A percentile compares a stretch with the other conserved stretches of the same genome.
Evolutionary conservation across 2,113 vertebrate genomes (phyloP).

Genomic region (Neolamprologus falcicula): DNA sequence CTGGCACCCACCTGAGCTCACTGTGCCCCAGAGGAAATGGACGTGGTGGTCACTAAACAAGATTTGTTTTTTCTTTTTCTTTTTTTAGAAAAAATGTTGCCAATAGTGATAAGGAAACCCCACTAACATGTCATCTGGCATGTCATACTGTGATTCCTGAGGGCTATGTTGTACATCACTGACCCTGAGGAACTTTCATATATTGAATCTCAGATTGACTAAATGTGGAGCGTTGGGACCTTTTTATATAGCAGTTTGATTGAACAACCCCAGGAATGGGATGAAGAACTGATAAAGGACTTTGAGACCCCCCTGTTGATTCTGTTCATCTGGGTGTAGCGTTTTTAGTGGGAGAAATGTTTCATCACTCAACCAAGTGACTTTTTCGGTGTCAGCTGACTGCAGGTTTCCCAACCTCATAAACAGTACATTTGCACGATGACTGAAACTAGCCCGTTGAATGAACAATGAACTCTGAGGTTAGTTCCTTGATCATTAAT

Average conservation of each 20-base stretch:
- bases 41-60: not conserved
- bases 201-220: not conserved
- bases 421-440: not conserved
- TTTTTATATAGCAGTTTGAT: not conserved
- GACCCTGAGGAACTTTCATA: not conserved
- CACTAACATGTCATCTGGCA: not conserved
- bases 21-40: constrained; percentile 7
- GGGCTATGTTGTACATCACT: not conserved
- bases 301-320: not conserved
- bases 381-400: not conserved
- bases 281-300: not conserved
- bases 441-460: not conserved
- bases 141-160: not conserved
- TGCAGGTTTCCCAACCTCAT: not conserved
- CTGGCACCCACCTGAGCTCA: not conserved
- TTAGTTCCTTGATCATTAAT: not conserved
- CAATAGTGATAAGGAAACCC: not conserved
- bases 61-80: not conserved
- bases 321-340: not conserved
- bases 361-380: not conserved
- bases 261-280: not conserved
- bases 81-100: not conserved
- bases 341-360: not conserved
- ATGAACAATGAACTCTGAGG: not conserved
- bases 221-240: not conserved